Evolutionary conservation across 2,888 invertebrate genomes (phyloP), one percentile per base, ranked within the genome.

Genomic region (Thereva nobilitata): DNA sequence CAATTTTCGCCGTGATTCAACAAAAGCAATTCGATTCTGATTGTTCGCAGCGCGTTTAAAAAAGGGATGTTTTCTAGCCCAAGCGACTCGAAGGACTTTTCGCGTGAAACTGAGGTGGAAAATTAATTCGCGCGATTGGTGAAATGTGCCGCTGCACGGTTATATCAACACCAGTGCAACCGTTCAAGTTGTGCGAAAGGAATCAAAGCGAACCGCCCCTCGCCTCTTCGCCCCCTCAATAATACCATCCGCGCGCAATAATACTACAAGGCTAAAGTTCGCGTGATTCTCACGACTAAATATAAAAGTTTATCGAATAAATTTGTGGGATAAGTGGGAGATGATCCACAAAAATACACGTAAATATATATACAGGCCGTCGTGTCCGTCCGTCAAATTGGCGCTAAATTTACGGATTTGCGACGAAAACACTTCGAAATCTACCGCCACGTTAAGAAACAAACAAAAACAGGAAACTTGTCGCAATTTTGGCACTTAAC

Each of bases 81-180:
- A 61, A 61, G 50, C 50, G 61, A 10, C 41, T 50, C 64, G 54
- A 64, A 64, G 64, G 64, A 64, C 54, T 45, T 54, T 64, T 64
- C 64, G 64, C 54, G 64, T 42, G 10, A 54, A 64, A 64, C 64
- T 64, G 64, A 64, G 64, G 64, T 64, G 64, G 52, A 54, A 44
- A 63, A 64, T 54, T 45, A 54, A 54, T 45, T 38, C 54, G 45
- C 8, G 4, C 54, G 8, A 64, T 45, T 64, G 54, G 54, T 54
- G 64, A 64, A 61, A 41, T 49, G 50, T 61, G 61, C 61, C 61
- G 34, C 23, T 23, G 23, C 23, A 2, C 23, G 23, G 23, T 23
- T 2, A 23, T 23, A 23, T 23, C 23, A 23, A 23, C 23, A 23
- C 23, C 23, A 23, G 1, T 50, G 61, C 61, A 45, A 12, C 44